phyloP scores from a whole-genome alignment of 2,888 invertebrate species.

The Drosophila maculinotata region DNA sequence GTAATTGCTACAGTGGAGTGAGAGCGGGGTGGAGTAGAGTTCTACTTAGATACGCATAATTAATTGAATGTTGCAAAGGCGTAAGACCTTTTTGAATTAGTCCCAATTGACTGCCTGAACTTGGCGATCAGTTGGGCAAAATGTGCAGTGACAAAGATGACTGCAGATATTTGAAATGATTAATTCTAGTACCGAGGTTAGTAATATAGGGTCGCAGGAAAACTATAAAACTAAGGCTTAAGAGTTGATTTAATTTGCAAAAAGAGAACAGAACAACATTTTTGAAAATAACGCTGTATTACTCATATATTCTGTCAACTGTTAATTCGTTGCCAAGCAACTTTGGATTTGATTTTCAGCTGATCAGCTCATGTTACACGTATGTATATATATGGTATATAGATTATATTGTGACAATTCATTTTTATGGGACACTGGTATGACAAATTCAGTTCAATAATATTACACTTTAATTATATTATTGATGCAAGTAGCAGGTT shows the following conservation, averaged over 20 bases:
- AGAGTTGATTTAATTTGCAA: too few relatives aligned
- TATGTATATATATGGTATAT: background rate
- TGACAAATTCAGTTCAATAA: slow-evolving; percentile 57
- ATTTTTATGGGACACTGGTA: slow-evolving; percentile 10
- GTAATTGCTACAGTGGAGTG: slow-evolving; percentile 43
- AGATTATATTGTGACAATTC: background rate
- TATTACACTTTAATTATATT: slow-evolving; percentile 19
- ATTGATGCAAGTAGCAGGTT: slow-evolving; percentile 22
- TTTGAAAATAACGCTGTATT: background rate
- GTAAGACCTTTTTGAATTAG: slow-evolving; percentile 38
- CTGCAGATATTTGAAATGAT: too few relatives aligned
- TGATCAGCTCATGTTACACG: slow-evolving; percentile 26
- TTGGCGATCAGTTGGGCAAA: too few relatives aligned
- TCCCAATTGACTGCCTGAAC: slow-evolving; percentile 44
- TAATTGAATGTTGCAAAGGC: slow-evolving; percentile 47
- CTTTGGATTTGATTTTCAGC: background rate
- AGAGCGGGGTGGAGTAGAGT: slow-evolving; percentile 4
- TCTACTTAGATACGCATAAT: slow-evolving; percentile 42
- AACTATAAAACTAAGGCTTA: too few relatives aligned
- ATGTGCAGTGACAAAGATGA: background rate
- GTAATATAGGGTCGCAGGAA: too few relatives aligned
- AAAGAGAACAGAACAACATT: too few relatives aligned
- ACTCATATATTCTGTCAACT: background rate
- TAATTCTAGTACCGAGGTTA: too few relatives aligned
- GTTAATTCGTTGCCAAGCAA: slow-evolving; percentile 4